These are phyloP conservation scores for Cataglyphis cursor DNA, from an alignment of 2,888 invertebrate species.

Conservation along the genomic window DNA sequence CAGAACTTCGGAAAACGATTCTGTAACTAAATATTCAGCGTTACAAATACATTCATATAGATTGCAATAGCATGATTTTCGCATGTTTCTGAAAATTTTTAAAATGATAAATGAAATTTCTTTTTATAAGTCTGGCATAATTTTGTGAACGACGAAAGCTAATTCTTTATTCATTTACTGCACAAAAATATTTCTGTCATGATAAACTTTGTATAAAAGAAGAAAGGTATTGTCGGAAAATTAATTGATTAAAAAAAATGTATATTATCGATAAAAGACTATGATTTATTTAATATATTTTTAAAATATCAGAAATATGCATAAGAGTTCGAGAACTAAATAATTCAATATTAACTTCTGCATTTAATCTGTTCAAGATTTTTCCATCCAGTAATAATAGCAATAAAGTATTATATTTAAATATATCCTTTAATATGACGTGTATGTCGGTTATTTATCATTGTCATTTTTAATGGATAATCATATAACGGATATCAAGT, in stretches of 20 bases:
- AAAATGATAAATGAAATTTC: not conserved
- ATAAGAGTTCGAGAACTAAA: not conserved
- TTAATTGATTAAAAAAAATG: not conserved
- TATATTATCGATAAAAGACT: not conserved
- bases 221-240: not conserved
- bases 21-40: constrained; percentile 27
- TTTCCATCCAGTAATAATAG: too few species aligned
- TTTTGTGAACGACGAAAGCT: not conserved
- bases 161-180: not conserved
- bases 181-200: not conserved
- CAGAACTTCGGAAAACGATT: constrained; percentile 40
- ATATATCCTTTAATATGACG: too few species aligned
- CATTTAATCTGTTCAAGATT: not conserved
- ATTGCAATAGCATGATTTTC: not conserved
- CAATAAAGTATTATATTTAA: too few species aligned
- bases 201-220: not conserved
- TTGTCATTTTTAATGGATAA: too few species aligned
- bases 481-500: too few species aligned
- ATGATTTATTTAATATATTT: not conserved
- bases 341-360: not conserved
- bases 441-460: too few species aligned
- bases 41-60: constrained; percentile 18
- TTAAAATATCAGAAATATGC: not conserved
- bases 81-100: constrained; percentile 2
- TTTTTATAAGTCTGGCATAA: not conserved